Base-by-base conservation (phyloP, 2,888 invertebrate species). In the Sminthurides aquaticus region DNA sequence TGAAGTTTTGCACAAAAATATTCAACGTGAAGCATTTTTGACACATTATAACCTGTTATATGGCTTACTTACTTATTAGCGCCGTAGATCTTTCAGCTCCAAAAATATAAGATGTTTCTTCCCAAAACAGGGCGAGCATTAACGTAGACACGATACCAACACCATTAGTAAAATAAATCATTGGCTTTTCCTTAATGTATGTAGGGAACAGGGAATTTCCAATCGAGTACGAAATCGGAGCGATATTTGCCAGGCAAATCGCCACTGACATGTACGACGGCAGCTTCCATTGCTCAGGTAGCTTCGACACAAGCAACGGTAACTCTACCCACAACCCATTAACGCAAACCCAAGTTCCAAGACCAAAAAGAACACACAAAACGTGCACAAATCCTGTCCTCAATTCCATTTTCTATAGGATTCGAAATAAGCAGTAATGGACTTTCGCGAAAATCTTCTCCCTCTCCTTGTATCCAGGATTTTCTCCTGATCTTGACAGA, bases 281-380 rank as follows among this genome's bases (percentile, higher is more conserved):
- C 67, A 95, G 83, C 76, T 82, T 84, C 93, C 94, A 95, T 75
- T 85, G 84, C 81, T 95, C 95, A 0, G 95, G 94, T 59, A 91
- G 85, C 49, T 80, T 28, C 22, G 86, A 82, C 8, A 92, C 90
- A 64, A 95, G 81, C 70, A 93, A 81, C n/a, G 94, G 93, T 69
- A 94, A 80, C 79, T 95, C 91, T 70, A 93, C 87, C 81, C 87
- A 95, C 69, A 91, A 83, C 11, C 90, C 90, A 80, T 93, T 95
- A 63, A 94, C 86, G 56, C 89, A 89, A 74, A 93, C 84, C 94
- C 94, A 95, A 49, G 93, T 85, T 76, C 87, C 87, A 63, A 89
- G 81, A 52, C 89, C 90, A 79, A 94, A 94, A 75, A 87, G 80
- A 67, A 86, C 83, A 72, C 90, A 86, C 66, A 91, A 79, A 68